Base-by-base conservation (phyloP, 2,888 invertebrate genomes). In the Tortricodes alternella region DNA sequence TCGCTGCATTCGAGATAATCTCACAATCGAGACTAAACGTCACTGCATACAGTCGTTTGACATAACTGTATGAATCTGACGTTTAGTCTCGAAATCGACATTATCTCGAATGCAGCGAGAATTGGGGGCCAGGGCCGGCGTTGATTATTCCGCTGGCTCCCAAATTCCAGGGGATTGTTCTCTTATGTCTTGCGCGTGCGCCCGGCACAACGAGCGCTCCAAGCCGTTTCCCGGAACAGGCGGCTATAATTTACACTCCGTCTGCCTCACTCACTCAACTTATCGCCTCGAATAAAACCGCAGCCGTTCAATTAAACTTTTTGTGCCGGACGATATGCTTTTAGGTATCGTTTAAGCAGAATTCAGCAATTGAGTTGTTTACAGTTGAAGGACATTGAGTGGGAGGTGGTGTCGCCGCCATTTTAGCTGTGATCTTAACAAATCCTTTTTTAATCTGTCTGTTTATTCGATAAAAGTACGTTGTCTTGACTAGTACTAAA, bases 221-320 rank as follows among this genome's bases (percentile, higher is more conserved):
- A 37, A 48, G 29, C 44, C 27, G 41, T 43, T 55, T 55, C 55
- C 49, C 55, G 55, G 55, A 55, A 55, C n/a, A 11, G 16, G 21
- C 53, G 24, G 41, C 58, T 53, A 55, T 53, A 32, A 18, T 46
- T 39, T 3, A 3, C n/a, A 44, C 29, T 16, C 21, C 24, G 46
- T 29, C 46, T 48, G 55, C 58, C 46, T 48, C 51, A 53, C 39
- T 49, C 59, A 58, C 49, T 29, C 27, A 29, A 49, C 43, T 46
- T 53, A 58, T 58, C 53, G 39, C 32, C 50, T 44, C 43, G 21
- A 53, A 48, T 37, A 48, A 52, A 57, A 48, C 19, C 37, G 23
- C 23, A 38, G 38, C 23, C 27, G 13, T 35, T 53, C 60, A 49
- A 57, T 60, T 57, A 49, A 39, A 29, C 19, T 39, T 38, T 56